phyloP scores from a whole-genome alignment of 2,888 invertebrate genomes.

The Standfussiana lucernea region DNA sequence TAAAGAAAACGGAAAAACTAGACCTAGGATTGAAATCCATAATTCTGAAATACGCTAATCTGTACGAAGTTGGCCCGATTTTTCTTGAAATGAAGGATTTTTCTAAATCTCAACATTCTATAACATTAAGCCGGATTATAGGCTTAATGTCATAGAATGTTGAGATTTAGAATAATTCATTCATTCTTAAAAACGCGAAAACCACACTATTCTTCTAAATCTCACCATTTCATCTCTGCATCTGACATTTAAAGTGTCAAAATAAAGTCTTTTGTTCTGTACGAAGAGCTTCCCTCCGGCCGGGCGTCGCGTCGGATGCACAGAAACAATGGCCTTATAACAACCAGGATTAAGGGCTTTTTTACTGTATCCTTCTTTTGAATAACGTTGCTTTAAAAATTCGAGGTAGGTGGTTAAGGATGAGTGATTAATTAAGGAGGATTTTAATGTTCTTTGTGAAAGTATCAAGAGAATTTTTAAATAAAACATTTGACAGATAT shows the following conservation, averaged over 20 bases:
- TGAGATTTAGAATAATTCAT: not conserved
- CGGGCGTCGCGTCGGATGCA: conserved; percentile 34
- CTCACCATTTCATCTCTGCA: conserved; percentile 31
- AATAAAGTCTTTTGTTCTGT: conserved; percentile 57
- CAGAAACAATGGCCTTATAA: conserved; percentile 54
- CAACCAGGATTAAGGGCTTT: conserved; percentile 37
- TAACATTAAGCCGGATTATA: no score
- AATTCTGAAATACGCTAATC: not conserved
- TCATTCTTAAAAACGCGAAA: conserved; percentile 7
- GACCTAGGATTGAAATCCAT: not conserved
- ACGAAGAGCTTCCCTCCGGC: conserved; percentile 4
- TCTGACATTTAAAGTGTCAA: conserved; percentile 61
- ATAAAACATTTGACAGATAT: not conserved
- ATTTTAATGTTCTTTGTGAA: not conserved
- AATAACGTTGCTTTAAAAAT: conserved; percentile 24
- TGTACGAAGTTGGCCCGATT: not conserved
- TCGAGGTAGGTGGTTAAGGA: conserved; percentile 35
- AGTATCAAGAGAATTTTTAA: not conserved
- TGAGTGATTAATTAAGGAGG: conserved; percentile 30
- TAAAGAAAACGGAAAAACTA: not conserved
- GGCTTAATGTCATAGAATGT: not conserved
- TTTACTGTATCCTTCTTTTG: conserved; percentile 37
- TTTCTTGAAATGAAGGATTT: no score
- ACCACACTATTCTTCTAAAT: conserved; percentile 5
- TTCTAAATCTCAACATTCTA: no score